These are phyloP conservation scores for Brachyrhaphis roseni DNA, from an alignment of 2,797 vertebrate species.

Conservation along the genomic window DNA sequence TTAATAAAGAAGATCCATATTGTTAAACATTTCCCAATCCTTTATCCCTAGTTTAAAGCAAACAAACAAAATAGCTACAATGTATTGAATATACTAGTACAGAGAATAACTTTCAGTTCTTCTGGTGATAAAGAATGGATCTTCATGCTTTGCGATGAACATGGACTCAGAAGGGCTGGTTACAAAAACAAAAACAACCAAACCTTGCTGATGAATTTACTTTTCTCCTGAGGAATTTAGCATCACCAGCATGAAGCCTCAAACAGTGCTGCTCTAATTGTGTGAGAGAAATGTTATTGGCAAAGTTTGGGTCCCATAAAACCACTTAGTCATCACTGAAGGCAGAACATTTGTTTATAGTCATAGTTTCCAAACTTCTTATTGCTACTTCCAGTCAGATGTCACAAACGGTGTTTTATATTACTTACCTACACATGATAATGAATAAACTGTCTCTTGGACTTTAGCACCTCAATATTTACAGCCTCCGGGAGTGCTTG, in stretches of 20 bases:
- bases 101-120: background rate
- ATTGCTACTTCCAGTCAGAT: background rate
- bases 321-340: background rate
- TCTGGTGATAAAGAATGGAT: background rate
- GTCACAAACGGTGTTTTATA: background rate
- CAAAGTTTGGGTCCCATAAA: background rate
- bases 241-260: conserved; percentile 3
- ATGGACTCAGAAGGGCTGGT: background rate
- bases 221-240: conserved; percentile 16
- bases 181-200: background rate
- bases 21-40: background rate
- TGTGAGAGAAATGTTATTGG: background rate
- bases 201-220: conserved; percentile 1
- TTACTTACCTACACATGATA: background rate
- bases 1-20: background rate
- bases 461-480: background rate
- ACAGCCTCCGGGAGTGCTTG: background rate
- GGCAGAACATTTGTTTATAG: background rate
- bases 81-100: background rate
- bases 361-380: background rate
- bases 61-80: background rate
- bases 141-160: background rate
- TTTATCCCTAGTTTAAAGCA: background rate
- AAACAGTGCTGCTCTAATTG: background rate
- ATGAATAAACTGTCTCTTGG: background rate